Percentiles rank a stretch among this genome's conserved stretches.
Conservation (phyloP, 1,140 invertebrate genomes). For the Samia ricini region DNA sequence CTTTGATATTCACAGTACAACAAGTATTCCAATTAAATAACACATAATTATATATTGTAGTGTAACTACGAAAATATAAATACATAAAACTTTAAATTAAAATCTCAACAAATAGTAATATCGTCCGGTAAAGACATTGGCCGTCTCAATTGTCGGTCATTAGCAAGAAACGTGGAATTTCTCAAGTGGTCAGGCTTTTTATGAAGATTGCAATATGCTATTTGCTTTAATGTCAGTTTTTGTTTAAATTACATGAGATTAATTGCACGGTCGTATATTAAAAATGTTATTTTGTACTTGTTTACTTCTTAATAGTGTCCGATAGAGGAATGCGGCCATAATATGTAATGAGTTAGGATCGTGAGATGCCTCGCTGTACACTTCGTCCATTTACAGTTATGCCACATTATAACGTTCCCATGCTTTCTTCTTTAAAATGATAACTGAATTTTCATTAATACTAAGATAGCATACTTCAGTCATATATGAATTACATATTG, state of each 20-base stretch:
- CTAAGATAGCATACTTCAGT: neutral
- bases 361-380: conserved; percentile 72
- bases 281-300: conserved; percentile 33
- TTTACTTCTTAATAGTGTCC: conserved; percentile 41
- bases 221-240: conserved; percentile 32
- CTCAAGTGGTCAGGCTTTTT: conserved; percentile 18
- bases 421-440: conserved; percentile 36
- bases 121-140: conserved; percentile 6
- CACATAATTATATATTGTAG: too few species aligned
- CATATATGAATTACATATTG: neutral
- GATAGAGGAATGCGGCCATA: conserved; percentile 68
- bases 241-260: conserved; percentile 38
- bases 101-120: neutral
- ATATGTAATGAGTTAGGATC: conserved; percentile 71
- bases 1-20: too few species aligned
- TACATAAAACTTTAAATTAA: neutral
- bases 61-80: too few species aligned
- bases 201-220: conserved; percentile 39
- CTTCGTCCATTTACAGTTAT: conserved; percentile 56
- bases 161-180: conserved; percentile 6
- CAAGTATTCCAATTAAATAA: too few species aligned
- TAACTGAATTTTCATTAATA: neutral
- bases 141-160: conserved; percentile 10
- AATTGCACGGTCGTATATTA: conserved; percentile 35
- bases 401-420: conserved; percentile 66